These are phyloP conservation scores for Alligator mississippiensis DNA, from an alignment of 2,113 vertebrate genomes.

Conservation along the genomic window DNA sequence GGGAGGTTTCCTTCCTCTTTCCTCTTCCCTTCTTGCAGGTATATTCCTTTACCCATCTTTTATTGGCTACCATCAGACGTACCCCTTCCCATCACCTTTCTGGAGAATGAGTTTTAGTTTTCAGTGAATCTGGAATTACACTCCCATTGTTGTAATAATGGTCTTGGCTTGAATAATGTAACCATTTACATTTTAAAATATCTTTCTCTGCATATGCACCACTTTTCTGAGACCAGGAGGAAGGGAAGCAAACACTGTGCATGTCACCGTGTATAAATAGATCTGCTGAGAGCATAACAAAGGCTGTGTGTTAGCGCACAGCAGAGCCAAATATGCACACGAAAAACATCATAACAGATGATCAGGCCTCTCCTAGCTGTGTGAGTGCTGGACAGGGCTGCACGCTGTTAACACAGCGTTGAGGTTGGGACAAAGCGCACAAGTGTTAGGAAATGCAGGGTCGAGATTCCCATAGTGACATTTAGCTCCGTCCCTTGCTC, in stretches of 20 bases:
- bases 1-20: background rate
- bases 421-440: background rate
- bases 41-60: background rate
- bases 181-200: background rate
- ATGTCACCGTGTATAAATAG: too few relatives aligned
- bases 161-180: background rate
- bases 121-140: background rate
- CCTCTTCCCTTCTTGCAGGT: background rate
- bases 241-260: background rate
- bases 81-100: background rate
- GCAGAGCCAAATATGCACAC: fast-evolving
- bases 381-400: background rate
- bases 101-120: background rate
- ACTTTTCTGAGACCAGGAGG: background rate
- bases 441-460: background rate
- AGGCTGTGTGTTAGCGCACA: background rate
- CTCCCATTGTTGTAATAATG: background rate
- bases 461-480: background rate
- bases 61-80: background rate
- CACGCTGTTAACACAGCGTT: fast-evolving
- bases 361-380: background rate
- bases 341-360: background rate
- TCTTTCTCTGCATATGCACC: background rate
- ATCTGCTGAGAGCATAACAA: fast-evolving
- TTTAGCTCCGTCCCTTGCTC: background rate